Conservation (phyloP, 2,888 invertebrate genomes). For the Sinotaia quadrata region DNA sequence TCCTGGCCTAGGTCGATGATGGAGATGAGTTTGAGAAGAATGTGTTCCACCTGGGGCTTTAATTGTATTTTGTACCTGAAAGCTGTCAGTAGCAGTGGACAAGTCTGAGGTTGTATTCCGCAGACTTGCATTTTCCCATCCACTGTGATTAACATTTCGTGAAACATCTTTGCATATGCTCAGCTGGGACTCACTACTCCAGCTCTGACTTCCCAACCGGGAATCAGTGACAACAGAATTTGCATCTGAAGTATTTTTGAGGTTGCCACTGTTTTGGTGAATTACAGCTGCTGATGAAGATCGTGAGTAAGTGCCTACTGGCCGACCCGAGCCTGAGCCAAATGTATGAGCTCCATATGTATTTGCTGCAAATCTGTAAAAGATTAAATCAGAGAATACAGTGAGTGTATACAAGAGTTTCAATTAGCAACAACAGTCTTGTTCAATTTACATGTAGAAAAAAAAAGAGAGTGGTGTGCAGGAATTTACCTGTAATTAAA, state of each 20-base stretch:
- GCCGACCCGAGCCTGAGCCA: conserved; percentile 47
- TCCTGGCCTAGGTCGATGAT: no score
- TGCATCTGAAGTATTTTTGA: conserved; percentile 23
- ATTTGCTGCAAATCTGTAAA: conserved; percentile 59
- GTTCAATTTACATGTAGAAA: no score
- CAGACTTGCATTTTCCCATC: neutral
- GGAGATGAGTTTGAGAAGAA: conserved; percentile 15
- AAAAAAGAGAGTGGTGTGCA: no score
- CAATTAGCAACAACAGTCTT: no score
- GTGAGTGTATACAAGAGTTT: no score
- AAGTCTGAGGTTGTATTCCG: no score
- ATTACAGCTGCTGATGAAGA: conserved; percentile 52
- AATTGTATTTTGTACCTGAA: conserved; percentile 6
- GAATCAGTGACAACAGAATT: conserved; percentile 19
- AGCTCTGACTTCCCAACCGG: conserved; percentile 30
- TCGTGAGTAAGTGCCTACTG: conserved; percentile 56
- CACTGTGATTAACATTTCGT: neutral
- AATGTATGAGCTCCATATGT: conserved; percentile 58
- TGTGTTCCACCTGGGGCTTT: conserved; percentile 17
- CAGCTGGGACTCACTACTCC: conserved; percentile 44
- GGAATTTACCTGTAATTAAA: no score
- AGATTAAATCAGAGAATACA: no score
- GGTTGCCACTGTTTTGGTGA: conserved; percentile 37
- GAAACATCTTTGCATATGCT: neutral
- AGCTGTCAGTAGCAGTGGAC: no score